A percentile compares a stretch with the other conserved stretches of the same genome.
Evolutionary conservation across 2,888 invertebrate species (phyloP).

Genomic region (Seladonia tumulorum): DNA sequence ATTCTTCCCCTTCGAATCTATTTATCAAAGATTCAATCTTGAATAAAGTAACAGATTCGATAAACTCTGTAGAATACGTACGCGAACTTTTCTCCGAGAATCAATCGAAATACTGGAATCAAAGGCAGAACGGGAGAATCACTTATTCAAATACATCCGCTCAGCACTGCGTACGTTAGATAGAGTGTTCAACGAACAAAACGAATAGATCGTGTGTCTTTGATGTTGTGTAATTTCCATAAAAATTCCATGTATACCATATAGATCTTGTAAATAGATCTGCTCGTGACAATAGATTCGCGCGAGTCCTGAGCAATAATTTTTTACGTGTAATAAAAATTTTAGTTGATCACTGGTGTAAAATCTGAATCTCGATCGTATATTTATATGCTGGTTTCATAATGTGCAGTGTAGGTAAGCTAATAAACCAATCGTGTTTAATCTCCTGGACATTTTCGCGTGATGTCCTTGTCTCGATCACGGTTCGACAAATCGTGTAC

Average conservation of each 20-base stretch:
- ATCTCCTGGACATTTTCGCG: constrained; percentile 43
- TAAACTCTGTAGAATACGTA: neutral
- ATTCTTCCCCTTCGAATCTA: neutral
- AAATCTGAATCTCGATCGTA: constrained; percentile 25
- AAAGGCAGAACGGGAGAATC: neutral
- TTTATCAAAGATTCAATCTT: neutral
- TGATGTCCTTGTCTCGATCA: constrained; percentile 27
- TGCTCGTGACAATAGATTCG: neutral
- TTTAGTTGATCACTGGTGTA: neutral
- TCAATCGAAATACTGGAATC: constrained; percentile 1
- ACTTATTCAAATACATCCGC: constrained; percentile 28
- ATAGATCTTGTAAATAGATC: constrained; percentile 13
- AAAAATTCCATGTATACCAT: neutral
- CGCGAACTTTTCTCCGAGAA: neutral
- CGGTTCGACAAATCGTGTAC: constrained; percentile 17
- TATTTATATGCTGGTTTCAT: constrained; percentile 21
- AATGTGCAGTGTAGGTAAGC: constrained; percentile 9
- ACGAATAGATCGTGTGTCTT: constrained; percentile 14
- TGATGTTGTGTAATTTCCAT: neutral
- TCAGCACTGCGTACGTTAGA: neutral
- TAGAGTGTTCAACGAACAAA: constrained; percentile 6
- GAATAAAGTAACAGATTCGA: neutral
- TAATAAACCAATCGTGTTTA: constrained; percentile 30
- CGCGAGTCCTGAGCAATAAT: constrained; percentile 8
- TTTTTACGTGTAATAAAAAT: constrained; percentile 41